Percentiles rank a stretch among this genome's conserved stretches.
phyloP scores from a whole-genome alignment of 2,113 vertebrate genomes.

The Eretmochelys imbricata region DNA sequence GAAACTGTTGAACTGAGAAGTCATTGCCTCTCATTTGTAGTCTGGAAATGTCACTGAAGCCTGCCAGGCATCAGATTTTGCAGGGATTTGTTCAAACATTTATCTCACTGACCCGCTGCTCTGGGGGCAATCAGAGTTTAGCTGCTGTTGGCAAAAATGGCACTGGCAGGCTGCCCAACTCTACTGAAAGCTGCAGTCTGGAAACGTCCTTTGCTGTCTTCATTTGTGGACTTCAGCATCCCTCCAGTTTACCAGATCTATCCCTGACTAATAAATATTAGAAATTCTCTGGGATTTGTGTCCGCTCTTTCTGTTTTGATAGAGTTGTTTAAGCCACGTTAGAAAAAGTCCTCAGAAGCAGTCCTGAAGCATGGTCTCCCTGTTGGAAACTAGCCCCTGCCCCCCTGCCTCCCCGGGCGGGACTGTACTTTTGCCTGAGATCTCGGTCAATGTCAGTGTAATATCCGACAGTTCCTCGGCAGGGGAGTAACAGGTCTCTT shows the following conservation, averaged over 20 bases:
- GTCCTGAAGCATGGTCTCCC: not conserved
- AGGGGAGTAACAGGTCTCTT: not conserved
- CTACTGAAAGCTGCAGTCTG: not conserved
- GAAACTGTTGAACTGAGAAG: not conserved
- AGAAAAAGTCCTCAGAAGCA: not conserved
- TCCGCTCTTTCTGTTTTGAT: not conserved
- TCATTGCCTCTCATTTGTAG: slow-evolving; percentile 16
- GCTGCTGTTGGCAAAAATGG: not conserved
- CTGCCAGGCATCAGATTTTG: slow-evolving; percentile 9
- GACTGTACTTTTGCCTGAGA: not conserved
- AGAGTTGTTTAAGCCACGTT: not conserved
- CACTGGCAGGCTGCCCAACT: not conserved
- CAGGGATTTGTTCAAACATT: slow-evolving; percentile 14
- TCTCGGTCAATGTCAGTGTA: not conserved
- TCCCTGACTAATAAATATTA: not conserved
- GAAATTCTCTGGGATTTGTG: not conserved
- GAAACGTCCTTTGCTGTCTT: not conserved
- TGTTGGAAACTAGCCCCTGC: not conserved
- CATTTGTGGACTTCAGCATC: not conserved
- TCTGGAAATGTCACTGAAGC: slow-evolving; percentile 12
- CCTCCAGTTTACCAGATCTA: not conserved
- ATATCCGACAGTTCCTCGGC: accelerated
- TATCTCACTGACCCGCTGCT: not conserved
- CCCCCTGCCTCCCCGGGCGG: not conserved
- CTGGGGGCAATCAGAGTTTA: not conserved